These are phyloP conservation scores for Bombus ignitus DNA, from an alignment of 1,140 invertebrate genomes.

Conservation along the genomic window DNA sequence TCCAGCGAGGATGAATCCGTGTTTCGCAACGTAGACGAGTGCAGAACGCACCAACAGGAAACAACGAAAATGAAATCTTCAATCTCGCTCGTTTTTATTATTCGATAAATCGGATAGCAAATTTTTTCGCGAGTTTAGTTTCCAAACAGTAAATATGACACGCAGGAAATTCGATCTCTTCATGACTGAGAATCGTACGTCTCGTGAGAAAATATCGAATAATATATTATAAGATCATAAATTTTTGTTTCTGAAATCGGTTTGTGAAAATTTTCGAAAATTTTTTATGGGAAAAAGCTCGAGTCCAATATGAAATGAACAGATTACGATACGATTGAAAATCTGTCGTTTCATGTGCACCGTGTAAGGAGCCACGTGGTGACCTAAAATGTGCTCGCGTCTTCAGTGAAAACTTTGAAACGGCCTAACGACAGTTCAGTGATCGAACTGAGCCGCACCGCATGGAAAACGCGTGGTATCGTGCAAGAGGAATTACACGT, in stretches of 20 bases:
- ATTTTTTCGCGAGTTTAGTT: not conserved
- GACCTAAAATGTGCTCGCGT: constrained; percentile 17
- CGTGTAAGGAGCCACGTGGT: constrained; percentile 67
- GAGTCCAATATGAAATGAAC: not conserved
- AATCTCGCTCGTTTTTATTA: not conserved
- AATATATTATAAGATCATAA: not conserved
- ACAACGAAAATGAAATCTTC: not conserved
- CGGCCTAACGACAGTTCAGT: not conserved
- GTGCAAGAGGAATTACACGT: not conserved
- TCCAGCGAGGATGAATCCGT: constrained; percentile 68
- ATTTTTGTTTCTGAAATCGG: not conserved
- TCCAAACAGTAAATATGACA: not conserved
- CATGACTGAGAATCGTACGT: not conserved
- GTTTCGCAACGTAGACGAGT: not conserved
- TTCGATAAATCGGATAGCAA: not conserved
- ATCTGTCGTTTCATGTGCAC: constrained; percentile 51
- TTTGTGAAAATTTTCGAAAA: not conserved
- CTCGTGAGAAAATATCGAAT: not conserved
- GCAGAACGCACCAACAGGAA: not conserved
- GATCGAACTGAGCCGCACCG: not conserved
- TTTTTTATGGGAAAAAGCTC: not conserved
- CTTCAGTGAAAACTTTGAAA: constrained; percentile 1
- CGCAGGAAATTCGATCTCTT: not conserved
- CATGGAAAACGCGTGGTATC: not conserved
- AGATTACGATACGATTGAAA: not conserved